Evolutionary conservation across 2,888 invertebrate genomes (phyloP), one percentile per base, ranked within the genome.

Genomic region (Lasiommata megera): DNA sequence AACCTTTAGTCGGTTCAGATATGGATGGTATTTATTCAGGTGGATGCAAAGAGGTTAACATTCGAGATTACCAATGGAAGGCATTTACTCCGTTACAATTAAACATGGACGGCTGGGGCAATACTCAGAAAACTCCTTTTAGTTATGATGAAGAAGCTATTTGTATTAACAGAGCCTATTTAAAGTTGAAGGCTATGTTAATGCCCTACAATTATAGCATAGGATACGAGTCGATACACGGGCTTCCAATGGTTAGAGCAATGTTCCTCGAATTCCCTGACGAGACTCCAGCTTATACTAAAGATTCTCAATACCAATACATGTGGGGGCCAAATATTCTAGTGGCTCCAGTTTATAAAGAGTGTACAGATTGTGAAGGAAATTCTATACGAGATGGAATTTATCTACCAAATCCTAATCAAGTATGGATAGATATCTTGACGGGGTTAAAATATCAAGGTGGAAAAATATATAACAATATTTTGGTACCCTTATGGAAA

Each of bases 91-190:
- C 89, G 5, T 65, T 90, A 34, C 89, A 90, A 63, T 66, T 90
- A 38, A 89, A 88, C 56, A 90, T 89, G 89, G 89, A 90, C 58
- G 89, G 89, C 9, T 90, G 89, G 89, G 89, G 88, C 1, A 67
- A 65, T 16, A 74, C 71, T 6, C 80, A 73, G 16, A 90, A 90
- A 74, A 83, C 82, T 6, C 89, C 89, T 9, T 90, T 89, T 56
- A 72, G 73, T 64, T 85, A 75, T 62, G 86, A 85, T 58, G 67
- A 76, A 0, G 80, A 83, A 70, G 78, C 84, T n/a, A 77, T 67
- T 55, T 50, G 61, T 40, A 80, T 89, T 38, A 89, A 84, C 60
- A 82, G 85, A 69, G 87, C 88, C 0, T 89, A 88, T 69, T 76
- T 90, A 36, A 90, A 90, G 73, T 56, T 89, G 11, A 90, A 89